Base-by-base conservation (phyloP, 2,888 invertebrate genomes). In the Xanthorhoe designata region DNA sequence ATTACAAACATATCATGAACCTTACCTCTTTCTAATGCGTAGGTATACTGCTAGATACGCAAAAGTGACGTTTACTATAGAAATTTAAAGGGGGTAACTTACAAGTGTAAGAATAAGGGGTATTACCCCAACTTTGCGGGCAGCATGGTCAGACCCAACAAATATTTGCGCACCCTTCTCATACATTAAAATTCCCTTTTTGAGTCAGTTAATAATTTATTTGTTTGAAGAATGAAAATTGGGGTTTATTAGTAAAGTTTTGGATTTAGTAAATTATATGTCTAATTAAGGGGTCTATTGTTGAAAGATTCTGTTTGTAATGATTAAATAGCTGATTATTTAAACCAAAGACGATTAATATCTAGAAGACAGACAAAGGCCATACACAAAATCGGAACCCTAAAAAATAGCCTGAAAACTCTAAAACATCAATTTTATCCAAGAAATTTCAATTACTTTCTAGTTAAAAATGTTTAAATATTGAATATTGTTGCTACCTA, bases 101-200 rank as follows among this genome's bases (percentile, higher is more conserved):
- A 59, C 66, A 62, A 62, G 52, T 54, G 58, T 59, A 59, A 66
- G 61, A 59, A 53, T 18, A 59, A 57, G 64, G 61, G 61, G 29
- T 64, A 74, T 64, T 71, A 51, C 47, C 54, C 62, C 55, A 54
- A 66, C 67, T 71, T 55, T 65, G 55, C 17, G 61, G 61, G 54
- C 15, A 13, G 19, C 47, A 53, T 51, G 66, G 66, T 61, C 60
- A 71, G 64, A 62, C 70, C 53, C 68, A 47, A 13, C 70, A 75
- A 76, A 78, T 78, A 75, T 79, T 78, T 64, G 70, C 53, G 18
- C 58, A 61, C 60, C 61, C 66, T 64, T 45, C 69, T 64, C 61
- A 61, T 51, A 50, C 55, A 63, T 69, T 63, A 59, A 66, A 68
- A 65, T 60, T 68, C 57, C 42, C 57, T 61, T 61, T 68, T 53